Evolutionary conservation across 1,140 invertebrate genomes (phyloP), one percentile per base, ranked within the genome.

Genomic region (Zeugodacus cucurbitae): DNA sequence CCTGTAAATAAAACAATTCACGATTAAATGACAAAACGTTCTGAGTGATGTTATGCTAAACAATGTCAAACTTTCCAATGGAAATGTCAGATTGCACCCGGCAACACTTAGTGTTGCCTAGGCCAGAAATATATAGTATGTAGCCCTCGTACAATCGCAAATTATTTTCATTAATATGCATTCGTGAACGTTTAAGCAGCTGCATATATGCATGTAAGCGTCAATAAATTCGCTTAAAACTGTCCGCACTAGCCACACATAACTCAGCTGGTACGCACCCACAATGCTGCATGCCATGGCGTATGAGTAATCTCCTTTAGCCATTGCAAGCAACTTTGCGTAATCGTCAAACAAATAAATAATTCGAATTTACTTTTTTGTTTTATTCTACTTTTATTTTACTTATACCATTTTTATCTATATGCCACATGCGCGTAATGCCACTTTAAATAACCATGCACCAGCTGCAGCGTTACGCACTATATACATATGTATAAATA

Each of bases 111-210:
- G n/a, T n/a, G n/a, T n/a, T n/a, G n/a, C n/a, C n/a, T n/a, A n/a
- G n/a, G n/a, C n/a, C n/a, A n/a, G n/a, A n/a, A n/a, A n/a, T n/a
- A n/a, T n/a, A n/a, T n/a, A n/a, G n/a, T n/a, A n/a, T n/a, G n/a
- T n/a, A n/a, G n/a, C n/a, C n/a, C n/a, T n/a, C n/a, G n/a, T n/a
- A n/a, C n/a, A n/a, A n/a, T n/a, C n/a, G 64, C 17, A 20, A 29
- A 29, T 82, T 48, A 48, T 48, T 41, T 48, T 82, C 44, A 82
- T 82, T 82, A 82, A 82, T 82, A 82, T 82, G 74, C 74, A 82
- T 54, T 82, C 41, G 44, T 22, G 3, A 82, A 41, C 41, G 10
- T 14, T 82, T 82, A 82, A 48, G 74, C 11, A 48, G 5, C 0
- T 48, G 7, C n/a, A 70, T 34, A 14, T 70, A 14, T 29, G 64